Evolutionary conservation across 30 jellyfish, hydroid and myxozoan species (phyloP), one percentile per base, ranked within the genome.

Genomic region (Mastigias papua): DNA sequence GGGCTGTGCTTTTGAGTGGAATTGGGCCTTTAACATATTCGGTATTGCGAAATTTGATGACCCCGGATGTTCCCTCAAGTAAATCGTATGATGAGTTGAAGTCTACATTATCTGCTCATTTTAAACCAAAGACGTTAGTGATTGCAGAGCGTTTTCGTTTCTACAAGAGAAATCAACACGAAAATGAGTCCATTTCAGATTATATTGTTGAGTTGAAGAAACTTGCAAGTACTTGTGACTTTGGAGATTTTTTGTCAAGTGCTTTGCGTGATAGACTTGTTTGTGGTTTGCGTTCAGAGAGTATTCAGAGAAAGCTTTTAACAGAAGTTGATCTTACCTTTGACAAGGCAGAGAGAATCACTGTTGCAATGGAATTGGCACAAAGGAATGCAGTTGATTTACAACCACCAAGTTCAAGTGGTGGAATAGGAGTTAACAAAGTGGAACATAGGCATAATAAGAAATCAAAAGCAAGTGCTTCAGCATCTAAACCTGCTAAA

Each of bases 171-270:
- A 63, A 66, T 60, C 82, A 80, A 80, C 61, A 66, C 25, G 91
- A 64, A 30, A 35, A 80, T 80, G 91, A 80, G 48, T 80, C 91
- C 0, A 35, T 80, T 65, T 50, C 57, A 50, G 91, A 80, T 65
- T 80, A 35, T 80, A 80, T 80, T 35, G 84, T 60, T 65, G 71
- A 65, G 78, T 48, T 65, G 26, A 80, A 80, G 78, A 64, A 66
- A 19, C 91, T 80, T 80, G 85, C 72, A 80, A 42, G 81, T 65
- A 63, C 73, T 37, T 65, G 91, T 62, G 71, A 64, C 72, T 80
- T 80, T 80, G 91, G 78, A 11, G 72, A 48, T 32, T 80, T 65
- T 35, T 22, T 63, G 57, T 50, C 60, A 37, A 64, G 16, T 15
- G 80, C 89, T 15, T 21, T 57, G 80, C 70, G 91, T 26, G 85